Evolutionary conservation across 1,140 invertebrate genomes (phyloP).

Genomic region (Latrodectus geometricus): DNA sequence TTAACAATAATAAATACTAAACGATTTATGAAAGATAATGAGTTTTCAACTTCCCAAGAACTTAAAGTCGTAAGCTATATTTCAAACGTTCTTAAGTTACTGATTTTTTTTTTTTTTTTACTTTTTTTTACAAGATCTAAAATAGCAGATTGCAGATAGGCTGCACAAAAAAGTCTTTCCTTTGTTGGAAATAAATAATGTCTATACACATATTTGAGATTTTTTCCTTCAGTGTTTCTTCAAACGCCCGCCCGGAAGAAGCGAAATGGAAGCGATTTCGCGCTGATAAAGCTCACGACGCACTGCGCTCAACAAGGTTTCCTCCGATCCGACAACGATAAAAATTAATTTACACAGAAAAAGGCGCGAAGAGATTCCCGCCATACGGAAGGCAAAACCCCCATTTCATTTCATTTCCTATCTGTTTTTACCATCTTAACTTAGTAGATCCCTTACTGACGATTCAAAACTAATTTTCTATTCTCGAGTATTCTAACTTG

Average conservation of each 20-base stretch:
- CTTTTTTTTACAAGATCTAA: no score
- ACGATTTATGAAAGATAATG: no score
- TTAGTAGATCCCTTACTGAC: conserved; percentile 34
- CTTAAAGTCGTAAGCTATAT: no score
- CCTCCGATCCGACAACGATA: conserved; percentile 42
- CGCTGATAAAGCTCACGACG: conserved; percentile 23
- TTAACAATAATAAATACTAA: no score
- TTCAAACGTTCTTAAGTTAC: no score
- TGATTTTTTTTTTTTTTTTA: no score
- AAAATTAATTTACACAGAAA: conserved; percentile 56
- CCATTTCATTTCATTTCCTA: conserved; percentile 33
- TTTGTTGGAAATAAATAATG: no score
- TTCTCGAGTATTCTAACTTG: conserved; percentile 29
- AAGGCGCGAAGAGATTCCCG: conserved; percentile 44
- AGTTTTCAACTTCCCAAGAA: no score
- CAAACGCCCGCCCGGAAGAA: conserved; percentile 26
- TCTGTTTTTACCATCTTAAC: conserved; percentile 38
- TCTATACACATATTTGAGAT: no score
- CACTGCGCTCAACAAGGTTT: conserved; percentile 1
- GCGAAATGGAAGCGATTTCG: conserved; percentile 26
- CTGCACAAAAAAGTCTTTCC: no score
- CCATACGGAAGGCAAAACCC: conserved; percentile 29
- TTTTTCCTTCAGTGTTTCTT: no score
- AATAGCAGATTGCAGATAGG: no score
- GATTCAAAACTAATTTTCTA: conserved; percentile 60